Base-by-base conservation (phyloP, 2,797 vertebrate species). In the Tokudaia tokunoshimensis region DNA sequence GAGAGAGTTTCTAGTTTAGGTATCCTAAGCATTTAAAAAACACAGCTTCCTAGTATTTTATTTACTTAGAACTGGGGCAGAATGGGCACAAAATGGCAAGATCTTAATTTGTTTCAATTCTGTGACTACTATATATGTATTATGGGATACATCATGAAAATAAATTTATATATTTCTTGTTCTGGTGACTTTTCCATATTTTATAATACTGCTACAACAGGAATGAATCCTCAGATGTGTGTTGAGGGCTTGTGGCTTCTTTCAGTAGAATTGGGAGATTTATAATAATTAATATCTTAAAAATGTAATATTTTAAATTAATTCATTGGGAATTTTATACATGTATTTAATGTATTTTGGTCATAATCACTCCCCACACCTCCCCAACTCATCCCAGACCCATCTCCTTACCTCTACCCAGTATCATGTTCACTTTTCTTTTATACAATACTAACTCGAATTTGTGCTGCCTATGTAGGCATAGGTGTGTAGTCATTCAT, bases 91-190 rank as follows among this genome's bases (percentile, higher is more conserved):
- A 78, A 95, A 95, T 78, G 41, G 34, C 29, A 91, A 41, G 3
- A 91, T 89, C 93, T 91, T 65, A 90, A 91, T 92, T 91, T 91
- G 90, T n/a, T 87, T 97, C 96, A 98, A 97, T 97, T 98, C 95
- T 98, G 76, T 98, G 97, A 92, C 96, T 97, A 98, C 96, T 97
- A 37, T 97, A 96, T 98, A 96, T 98, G 91, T 97, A 96, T 97
- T 97, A 95, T 97, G 95, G 95, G 93, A 86, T 92, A 96, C 91
- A 96, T 98, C 11, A 76, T 41, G 41, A 55, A 95, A 89, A 72
- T 87, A 20, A 74, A 72, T 82, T 86, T 44, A n/a, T 37, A 12
- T 92, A 83, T 91, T 87, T 78, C n/a, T 95, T 57, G 29, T 81
- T 94, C 79, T 91, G 44, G 63, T 78, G 63, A 92, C 78, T 91